These are phyloP conservation scores for Serranus cabrilla DNA, from an alignment of 2,797 vertebrate species.

Conservation along the genomic window DNA sequence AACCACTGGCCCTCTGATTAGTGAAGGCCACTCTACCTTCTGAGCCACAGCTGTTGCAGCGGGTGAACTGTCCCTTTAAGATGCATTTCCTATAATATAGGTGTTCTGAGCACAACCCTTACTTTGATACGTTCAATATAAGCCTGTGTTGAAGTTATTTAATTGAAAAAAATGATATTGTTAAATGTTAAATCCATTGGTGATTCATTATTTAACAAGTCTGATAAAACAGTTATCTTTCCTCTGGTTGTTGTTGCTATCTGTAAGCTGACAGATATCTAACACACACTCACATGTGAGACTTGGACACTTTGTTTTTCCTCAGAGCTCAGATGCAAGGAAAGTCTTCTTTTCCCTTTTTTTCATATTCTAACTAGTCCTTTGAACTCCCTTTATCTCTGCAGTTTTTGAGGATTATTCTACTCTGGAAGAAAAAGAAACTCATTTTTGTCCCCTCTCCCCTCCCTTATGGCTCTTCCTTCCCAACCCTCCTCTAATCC, in stretches of 20 bases:
- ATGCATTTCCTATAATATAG: too few relatives aligned
- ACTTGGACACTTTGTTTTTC: constrained; percentile 17
- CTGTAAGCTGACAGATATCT: constrained; percentile 8
- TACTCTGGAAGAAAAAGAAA: constrained; percentile 68
- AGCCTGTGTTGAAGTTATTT: background rate
- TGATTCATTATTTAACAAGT: background rate
- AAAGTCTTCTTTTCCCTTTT: constrained; percentile 28
- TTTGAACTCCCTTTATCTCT: constrained; percentile 76
- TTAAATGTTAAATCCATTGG: background rate
- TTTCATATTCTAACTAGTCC: constrained; percentile 52
- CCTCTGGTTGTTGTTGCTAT: background rate
- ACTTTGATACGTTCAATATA: background rate
- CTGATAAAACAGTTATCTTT: background rate
- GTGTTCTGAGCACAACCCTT: background rate
- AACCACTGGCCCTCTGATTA: too few relatives aligned
- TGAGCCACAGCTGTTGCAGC: too few relatives aligned
- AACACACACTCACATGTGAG: constrained; percentile 11
- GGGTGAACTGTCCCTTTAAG: too few relatives aligned
- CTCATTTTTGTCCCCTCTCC: constrained; percentile 57
- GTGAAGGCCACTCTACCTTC: too few relatives aligned
- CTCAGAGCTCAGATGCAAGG: constrained; percentile 25
- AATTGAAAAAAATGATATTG: background rate
- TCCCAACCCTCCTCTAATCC: constrained; percentile 68
- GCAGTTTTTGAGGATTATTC: constrained; percentile 76
- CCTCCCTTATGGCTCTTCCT: constrained; percentile 52